A percentile compares a stretch with the other conserved stretches of the same genome.
phyloP scores from a whole-genome alignment of 2,888 invertebrate species.

The Tipula unca region DNA sequence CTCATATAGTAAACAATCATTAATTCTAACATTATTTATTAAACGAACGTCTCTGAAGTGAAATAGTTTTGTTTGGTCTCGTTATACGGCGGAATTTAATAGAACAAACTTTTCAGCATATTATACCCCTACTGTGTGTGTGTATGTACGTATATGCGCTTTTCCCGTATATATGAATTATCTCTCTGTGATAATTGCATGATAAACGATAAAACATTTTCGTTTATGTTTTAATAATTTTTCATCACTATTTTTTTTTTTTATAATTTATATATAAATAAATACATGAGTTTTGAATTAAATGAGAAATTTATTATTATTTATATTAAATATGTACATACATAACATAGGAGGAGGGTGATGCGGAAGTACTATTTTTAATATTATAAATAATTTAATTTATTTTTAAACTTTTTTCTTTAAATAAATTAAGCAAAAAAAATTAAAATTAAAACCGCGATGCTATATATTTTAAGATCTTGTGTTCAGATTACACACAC shows the following conservation, averaged over 20 bases:
- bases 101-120: neutral
- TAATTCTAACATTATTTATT: neutral
- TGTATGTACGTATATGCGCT: neutral
- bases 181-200: neutral
- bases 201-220: neutral
- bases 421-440: neutral
- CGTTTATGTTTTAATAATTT: neutral
- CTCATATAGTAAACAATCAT: conserved; percentile 3
- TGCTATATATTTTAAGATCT: neutral
- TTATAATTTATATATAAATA: neutral
- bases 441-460: neutral
- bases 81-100: neutral
- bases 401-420: neutral
- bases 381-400: neutral
- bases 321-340: neutral
- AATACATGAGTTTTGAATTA: neutral
- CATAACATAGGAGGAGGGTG: neutral
- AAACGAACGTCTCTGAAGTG: neutral
- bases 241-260: neutral
- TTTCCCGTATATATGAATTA: neutral
- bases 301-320: neutral
- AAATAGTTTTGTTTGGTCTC: neutral
- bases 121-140: neutral
- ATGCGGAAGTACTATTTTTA: neutral
- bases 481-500: neutral